These are phyloP conservation scores for Spatula versicolor DNA, from an alignment of 2,797 vertebrate species.

Conservation along the genomic window DNA sequence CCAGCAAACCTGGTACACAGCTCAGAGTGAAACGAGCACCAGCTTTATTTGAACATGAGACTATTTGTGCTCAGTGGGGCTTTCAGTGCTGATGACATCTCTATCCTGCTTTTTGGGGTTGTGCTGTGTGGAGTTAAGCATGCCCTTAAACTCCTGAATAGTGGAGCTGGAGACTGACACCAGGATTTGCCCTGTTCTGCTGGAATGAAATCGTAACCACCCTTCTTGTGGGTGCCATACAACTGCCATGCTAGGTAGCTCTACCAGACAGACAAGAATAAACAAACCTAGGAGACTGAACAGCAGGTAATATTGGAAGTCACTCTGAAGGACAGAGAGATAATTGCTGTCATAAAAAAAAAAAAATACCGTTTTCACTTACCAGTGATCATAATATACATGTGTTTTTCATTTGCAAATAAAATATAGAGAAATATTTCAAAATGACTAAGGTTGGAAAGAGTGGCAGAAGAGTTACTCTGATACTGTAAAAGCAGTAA, in stretches of 20 bases:
- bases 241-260: not conserved
- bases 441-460: not conserved
- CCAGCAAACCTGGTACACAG: not conserved
- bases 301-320: not conserved
- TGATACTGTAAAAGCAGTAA: not conserved
- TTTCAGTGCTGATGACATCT: not conserved
- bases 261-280: not conserved
- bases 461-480: not conserved
- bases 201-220: not conserved
- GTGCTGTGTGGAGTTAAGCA: fast-evolving
- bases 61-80: not conserved
- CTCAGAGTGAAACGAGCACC: fast-evolving
- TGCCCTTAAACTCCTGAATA: not conserved
- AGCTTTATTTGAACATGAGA: not conserved
- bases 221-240: not conserved
- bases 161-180: fast-evolving
- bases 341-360: not conserved
- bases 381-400: not conserved
- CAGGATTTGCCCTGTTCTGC: not conserved
- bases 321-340: not conserved
- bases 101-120: not conserved
- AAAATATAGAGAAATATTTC: not conserved
- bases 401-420: not conserved
- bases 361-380: not conserved
- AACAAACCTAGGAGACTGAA: not conserved